Conservation (phyloP, 2,113 vertebrate species). For the Donacobius atricapilla region DNA sequence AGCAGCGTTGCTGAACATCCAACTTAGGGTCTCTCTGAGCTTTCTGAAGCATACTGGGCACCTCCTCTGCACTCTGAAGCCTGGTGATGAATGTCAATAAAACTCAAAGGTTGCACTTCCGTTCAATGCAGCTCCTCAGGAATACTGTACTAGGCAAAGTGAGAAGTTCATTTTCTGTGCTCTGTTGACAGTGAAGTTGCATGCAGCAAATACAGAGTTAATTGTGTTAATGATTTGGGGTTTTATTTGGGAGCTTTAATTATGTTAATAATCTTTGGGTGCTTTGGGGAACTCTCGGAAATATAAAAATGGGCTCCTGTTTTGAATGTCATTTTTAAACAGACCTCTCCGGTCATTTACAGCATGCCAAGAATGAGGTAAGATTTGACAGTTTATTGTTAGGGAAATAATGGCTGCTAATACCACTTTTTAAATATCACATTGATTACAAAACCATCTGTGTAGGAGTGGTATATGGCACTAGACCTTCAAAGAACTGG, state of each 20-base stretch:
- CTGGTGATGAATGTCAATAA: not conserved
- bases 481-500: conserved; percentile 47
- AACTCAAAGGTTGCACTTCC: not conserved
- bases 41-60: not conserved
- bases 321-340: not conserved
- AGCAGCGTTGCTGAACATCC: not conserved
- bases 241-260: not conserved
- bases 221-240: not conserved
- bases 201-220: not conserved
- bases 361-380: not conserved
- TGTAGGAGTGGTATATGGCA: conserved; percentile 38
- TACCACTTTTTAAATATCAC: conserved; percentile 24
- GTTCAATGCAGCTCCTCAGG: not conserved
- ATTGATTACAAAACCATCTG: conserved; percentile 32
- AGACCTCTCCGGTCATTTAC: not conserved
- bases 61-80: not conserved
- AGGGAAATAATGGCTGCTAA: not conserved
- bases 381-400: not conserved
- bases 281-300: not conserved
- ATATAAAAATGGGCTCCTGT: not conserved
- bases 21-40: not conserved
- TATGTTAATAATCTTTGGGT: not conserved
- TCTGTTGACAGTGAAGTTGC: not conserved
- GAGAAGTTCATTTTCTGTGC: not conserved
- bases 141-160: not conserved